phyloP scores from a whole-genome alignment of 2,888 invertebrate genomes.

The Spisula solida region DNA sequence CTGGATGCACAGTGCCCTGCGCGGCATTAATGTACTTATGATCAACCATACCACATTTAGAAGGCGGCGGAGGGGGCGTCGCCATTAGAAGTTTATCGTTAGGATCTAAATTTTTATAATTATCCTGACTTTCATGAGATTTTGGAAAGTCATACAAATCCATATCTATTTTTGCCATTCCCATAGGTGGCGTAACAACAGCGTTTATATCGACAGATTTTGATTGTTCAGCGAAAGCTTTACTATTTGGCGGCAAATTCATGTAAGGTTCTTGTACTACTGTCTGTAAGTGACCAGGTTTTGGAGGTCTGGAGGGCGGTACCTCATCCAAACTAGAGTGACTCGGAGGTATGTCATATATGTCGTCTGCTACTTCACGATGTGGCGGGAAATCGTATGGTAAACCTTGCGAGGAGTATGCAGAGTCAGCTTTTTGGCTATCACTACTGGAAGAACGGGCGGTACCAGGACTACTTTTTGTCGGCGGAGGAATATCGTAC shows the following conservation, averaged over 20 bases:
- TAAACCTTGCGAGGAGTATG: slow-evolving; percentile 72
- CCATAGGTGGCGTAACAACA: slow-evolving; percentile 67
- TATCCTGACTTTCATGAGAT: slow-evolving; percentile 59
- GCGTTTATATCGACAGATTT: slow-evolving; percentile 71
- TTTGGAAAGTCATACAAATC: slow-evolving; percentile 75
- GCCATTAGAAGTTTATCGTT: slow-evolving; percentile 60
- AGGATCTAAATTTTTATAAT: slow-evolving; percentile 57
- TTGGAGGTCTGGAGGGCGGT: slow-evolving; percentile 80
- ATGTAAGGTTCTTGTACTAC: slow-evolving; percentile 78
- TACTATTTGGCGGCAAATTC: slow-evolving; percentile 82
- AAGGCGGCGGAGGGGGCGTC: slow-evolving; percentile 73
- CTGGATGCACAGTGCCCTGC: slow-evolving; percentile 60
- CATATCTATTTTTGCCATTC: slow-evolving; percentile 61
- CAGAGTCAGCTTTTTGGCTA: slow-evolving; percentile 76
- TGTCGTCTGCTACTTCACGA: slow-evolving; percentile 69
- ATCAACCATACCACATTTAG: slow-evolving; percentile 63
- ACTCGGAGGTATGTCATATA: slow-evolving; percentile 79
- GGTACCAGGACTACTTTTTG: slow-evolving; percentile 75
- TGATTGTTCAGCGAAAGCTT: slow-evolving; percentile 59
- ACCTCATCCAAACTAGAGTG: slow-evolving; percentile 63
- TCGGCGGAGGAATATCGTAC: slow-evolving; percentile 78
- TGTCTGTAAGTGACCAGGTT: slow-evolving; percentile 67
- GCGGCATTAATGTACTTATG: slow-evolving; percentile 79
- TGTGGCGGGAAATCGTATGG: slow-evolving; percentile 74
- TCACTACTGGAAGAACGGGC: slow-evolving; percentile 78